phyloP scores from a whole-genome alignment of 2,888 invertebrate genomes.

The Heliconius cydno region DNA sequence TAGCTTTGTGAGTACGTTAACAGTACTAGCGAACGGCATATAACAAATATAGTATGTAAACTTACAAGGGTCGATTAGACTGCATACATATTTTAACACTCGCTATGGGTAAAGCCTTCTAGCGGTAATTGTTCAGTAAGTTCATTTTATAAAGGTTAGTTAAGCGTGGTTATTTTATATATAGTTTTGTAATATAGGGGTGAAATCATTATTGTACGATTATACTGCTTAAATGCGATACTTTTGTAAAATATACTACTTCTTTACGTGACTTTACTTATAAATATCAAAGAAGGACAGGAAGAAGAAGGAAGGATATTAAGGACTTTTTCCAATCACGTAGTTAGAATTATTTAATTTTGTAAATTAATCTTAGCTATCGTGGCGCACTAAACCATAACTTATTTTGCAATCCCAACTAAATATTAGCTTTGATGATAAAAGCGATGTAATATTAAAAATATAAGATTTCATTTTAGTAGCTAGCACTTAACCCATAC shows the following conservation, averaged over 20 bases:
- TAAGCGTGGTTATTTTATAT: neutral
- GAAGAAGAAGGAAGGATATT: too few relatives aligned
- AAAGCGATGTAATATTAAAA: neutral
- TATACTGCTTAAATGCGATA: neutral
- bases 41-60: neutral
- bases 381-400: too few relatives aligned
- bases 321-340: too few relatives aligned
- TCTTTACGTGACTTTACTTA: too few relatives aligned
- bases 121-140: constrained; percentile 16
- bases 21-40: too few relatives aligned
- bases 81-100: constrained; percentile 19
- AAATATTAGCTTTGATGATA: too few relatives aligned
- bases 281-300: too few relatives aligned
- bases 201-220: neutral
- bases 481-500: neutral
- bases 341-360: too few relatives aligned
- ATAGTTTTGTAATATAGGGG: neutral
- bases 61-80: constrained; percentile 4
- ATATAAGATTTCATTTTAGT: neutral
- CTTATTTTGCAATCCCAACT: too few relatives aligned
- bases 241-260: neutral
- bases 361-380: too few relatives aligned
- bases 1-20: neutral
- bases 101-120: constrained; percentile 17
- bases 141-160: constrained; percentile 8